Base-by-base conservation (phyloP, 2,888 invertebrate species). In the Ectropis crepuscularia region DNA sequence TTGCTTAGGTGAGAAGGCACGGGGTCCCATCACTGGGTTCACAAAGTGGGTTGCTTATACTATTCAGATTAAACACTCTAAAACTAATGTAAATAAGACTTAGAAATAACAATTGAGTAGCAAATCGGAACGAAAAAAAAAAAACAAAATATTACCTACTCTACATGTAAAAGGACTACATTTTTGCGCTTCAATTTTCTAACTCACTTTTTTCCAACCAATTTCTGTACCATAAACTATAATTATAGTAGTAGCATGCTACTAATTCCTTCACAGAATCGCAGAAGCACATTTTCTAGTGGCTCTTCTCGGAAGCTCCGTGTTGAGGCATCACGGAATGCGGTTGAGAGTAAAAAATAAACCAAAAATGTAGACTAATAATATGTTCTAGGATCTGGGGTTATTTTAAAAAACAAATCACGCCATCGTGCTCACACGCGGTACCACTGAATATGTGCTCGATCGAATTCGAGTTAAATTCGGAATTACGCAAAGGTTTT, bases 291-390 rank as follows among this genome's bases (percentile, higher is more conserved):
- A 62, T 61, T 64, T 67, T 70, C 69, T 67, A 64, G 65, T 57
- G 61, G 58, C 37, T 51, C 49, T 70, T 70, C 67, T 68, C 47
- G 41, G 67, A 70, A 72, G 46, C 61, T 68, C 68, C 68, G 60
- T 58, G 64, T 55, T 50, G 53, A 47, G 64, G 61, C 61, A 70
- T 63, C 67, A 64, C 61, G 69, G 72, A 70, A 72, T 72, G 72
- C 60, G 69, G 66, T 45, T 68, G 54, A 57, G 66, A 58, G 63
- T 66, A 72, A 72, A 72, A 72, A 70, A 70, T 69, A 65, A 63
- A 66, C 65, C 65, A 55, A 69, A 72, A 69, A 68, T 70, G 66
- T 69, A 45, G 72, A 65, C 66, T 72, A 70, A 69, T 72, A 69
- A 66, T 69, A 72, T 70, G 70, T 69, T 72, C 72, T 72, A 72